Evolutionary conservation across 2,797 vertebrate genomes (phyloP), one percentile per base, ranked within the genome.

Genomic region (Thaleichthys pacificus): DNA sequence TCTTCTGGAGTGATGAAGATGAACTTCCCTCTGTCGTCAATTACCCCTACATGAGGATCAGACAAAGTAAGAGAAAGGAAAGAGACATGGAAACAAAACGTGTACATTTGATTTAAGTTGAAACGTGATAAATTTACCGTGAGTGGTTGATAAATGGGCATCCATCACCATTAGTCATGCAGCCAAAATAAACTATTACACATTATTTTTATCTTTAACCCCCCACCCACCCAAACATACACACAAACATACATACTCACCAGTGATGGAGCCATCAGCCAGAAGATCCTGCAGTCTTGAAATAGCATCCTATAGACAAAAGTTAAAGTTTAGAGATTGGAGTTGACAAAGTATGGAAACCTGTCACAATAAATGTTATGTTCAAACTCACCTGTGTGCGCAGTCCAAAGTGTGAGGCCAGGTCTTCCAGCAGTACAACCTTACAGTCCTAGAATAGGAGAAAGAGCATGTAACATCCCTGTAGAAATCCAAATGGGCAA

Each of bases 1-100:
- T 99, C 97, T 65, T 95, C 91, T 0, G 94, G 93, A 0, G 96
- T 98, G 91, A 99, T 97, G 90, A 94, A 99, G 92, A 99, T 99
- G 68, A 99, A 99, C 91, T 99, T 99, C 7, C 97, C 97, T 82
- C 97, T 87, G 93, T 99, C 97, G 9, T 99, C 97, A 1, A 99
- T 97, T 77, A 99, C 97, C 75, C 97, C 97, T 97, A n/a, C 17
- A n/a, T n/a, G 15, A 67, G 47, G n/a, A 49, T 14, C 32, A 35
- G 32, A 35, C 32, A 35, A 42, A 54, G 32, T 65, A 0, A 58
- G 47, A 15, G 26, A 58, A 6, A 71, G 54, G 11, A 4, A 4
- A 28, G 5, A 30, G 51, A 19, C 17, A 54, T 17, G 51, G 51
- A 54, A 19, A 42, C 38, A 42, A 42, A 42, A 42, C 11, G 11